Evolutionary conservation across 2,113 vertebrate species (phyloP).

Genomic region (Notiomystis cincta): DNA sequence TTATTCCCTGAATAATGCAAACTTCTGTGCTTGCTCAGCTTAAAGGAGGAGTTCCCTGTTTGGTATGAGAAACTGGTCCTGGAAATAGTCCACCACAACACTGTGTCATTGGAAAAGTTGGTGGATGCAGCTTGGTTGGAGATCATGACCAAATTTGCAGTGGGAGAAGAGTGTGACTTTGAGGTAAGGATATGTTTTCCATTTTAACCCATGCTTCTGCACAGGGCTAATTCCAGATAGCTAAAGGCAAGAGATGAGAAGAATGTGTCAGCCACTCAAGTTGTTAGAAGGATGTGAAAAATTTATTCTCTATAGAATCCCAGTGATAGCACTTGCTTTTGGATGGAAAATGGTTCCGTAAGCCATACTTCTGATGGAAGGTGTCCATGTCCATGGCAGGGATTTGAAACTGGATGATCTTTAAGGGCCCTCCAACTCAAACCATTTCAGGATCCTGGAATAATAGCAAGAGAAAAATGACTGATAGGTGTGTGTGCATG

Average conservation of each 20-base stretch:
- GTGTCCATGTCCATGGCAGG: background rate
- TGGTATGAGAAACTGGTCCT: conserved; percentile 98
- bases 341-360: background rate
- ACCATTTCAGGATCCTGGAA: background rate
- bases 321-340: background rate
- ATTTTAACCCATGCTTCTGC: background rate
- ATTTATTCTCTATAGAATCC: background rate
- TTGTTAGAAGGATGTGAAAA: background rate
- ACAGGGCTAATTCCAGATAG: background rate
- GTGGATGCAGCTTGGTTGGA: conserved; percentile 94
- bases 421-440: background rate
- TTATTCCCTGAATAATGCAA: background rate
- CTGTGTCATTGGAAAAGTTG: conserved; percentile 93
- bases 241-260: background rate
- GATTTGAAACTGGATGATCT: background rate
- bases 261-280: background rate
- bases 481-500: fast-evolving
- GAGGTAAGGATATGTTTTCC: conserved; percentile 75
- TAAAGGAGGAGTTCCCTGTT: conserved; percentile 92
- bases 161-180: conserved; percentile 95
- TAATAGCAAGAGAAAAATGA: background rate
- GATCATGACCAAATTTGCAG: conserved; percentile 96
- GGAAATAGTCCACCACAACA: conserved; percentile 97
- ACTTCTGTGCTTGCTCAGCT: conserved; percentile 69
- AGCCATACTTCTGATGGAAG: background rate